Evolutionary conservation across 2,888 invertebrate species (phyloP).

Genomic region (Archips crataeganus): DNA sequence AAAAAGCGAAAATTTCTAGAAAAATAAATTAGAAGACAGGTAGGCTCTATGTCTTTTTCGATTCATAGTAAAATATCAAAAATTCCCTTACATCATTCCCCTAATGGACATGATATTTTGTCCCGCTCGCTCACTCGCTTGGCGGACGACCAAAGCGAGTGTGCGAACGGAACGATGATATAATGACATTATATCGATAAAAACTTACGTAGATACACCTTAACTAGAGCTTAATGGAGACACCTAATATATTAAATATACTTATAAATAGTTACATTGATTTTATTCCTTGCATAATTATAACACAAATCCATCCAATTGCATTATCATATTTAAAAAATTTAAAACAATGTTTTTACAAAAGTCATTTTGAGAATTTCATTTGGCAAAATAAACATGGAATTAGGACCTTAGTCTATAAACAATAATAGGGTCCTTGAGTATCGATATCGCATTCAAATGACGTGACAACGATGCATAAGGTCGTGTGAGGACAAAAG

Average conservation of each 20-base stretch:
- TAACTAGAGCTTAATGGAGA: conserved; percentile 78
- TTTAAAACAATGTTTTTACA: conserved; percentile 32
- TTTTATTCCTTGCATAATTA: conserved; percentile 57
- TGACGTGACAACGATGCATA: conserved; percentile 17
- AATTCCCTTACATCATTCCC: conserved; percentile 79
- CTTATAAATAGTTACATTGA: conserved; percentile 78
- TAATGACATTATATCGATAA: conserved; percentile 77
- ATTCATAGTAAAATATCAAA: conserved; percentile 85
- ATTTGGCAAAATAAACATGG: conserved; percentile 27
- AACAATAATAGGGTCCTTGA: not conserved
- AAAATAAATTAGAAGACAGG: conserved; percentile 71
- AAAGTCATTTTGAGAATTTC: conserved; percentile 41
- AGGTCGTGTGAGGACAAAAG: conserved; percentile 43
- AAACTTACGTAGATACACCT: conserved; percentile 79
- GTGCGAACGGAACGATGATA: conserved; percentile 65
- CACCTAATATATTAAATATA: conserved; percentile 83
- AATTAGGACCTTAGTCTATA: not conserved
- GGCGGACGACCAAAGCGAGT: conserved; percentile 44
- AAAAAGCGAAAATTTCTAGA: conserved; percentile 69
- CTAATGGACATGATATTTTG: conserved; percentile 77
- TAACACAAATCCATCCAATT: conserved; percentile 60
- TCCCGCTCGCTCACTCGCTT: conserved; percentile 59
- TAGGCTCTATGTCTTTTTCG: conserved; percentile 80
- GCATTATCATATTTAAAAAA: conserved; percentile 43
- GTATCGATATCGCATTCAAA: conserved; percentile 14